These are phyloP conservation scores for Paralvinella palmiformis DNA, from an alignment of 1,140 invertebrate species.

Conservation along the genomic window DNA sequence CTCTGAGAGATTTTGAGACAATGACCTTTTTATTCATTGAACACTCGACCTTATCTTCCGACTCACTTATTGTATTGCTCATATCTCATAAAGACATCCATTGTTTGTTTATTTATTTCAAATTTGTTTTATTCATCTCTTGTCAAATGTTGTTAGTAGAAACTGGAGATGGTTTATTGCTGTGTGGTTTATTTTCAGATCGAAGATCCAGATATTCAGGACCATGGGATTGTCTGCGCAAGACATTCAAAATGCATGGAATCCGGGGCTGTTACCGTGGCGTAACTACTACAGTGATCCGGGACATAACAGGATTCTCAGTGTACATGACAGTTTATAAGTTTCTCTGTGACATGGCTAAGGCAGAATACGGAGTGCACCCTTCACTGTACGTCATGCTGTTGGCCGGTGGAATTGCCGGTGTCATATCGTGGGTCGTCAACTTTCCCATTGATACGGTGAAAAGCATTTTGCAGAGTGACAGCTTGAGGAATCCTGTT, in stretches of 20 bases:
- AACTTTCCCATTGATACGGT: constrained; percentile 52
- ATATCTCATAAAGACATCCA: too few species aligned
- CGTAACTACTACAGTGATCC: constrained; percentile 24
- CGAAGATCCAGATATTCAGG: constrained; percentile 5
- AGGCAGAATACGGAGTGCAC: constrained; percentile 13
- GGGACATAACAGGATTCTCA: constrained; percentile 59
- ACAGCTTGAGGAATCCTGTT: constrained; percentile 19
- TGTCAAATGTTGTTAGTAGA: too few species aligned
- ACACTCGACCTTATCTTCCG: too few species aligned
- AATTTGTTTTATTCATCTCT: too few species aligned
- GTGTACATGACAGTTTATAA: constrained; percentile 63
- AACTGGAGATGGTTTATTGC: too few species aligned
- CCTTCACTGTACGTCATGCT: constrained; percentile 28
- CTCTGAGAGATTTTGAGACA: too few species aligned
- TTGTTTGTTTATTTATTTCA: too few species aligned
- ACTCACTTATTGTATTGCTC: too few species aligned
- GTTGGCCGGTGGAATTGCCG: constrained; percentile 57
- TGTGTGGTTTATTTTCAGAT: too few species aligned
- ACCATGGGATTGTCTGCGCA: constrained; percentile 22
- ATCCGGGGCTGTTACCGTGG: constrained; percentile 44
- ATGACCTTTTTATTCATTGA: too few species aligned
- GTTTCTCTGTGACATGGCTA: constrained; percentile 25
- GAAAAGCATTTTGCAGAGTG: constrained; percentile 50
- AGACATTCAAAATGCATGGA: constrained; percentile 25
- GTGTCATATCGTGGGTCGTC: constrained; percentile 50